These are phyloP conservation scores for Plumapathes pennacea DNA, from an alignment of 92 coral and sea anemone genomes.

Conservation along the genomic window DNA sequence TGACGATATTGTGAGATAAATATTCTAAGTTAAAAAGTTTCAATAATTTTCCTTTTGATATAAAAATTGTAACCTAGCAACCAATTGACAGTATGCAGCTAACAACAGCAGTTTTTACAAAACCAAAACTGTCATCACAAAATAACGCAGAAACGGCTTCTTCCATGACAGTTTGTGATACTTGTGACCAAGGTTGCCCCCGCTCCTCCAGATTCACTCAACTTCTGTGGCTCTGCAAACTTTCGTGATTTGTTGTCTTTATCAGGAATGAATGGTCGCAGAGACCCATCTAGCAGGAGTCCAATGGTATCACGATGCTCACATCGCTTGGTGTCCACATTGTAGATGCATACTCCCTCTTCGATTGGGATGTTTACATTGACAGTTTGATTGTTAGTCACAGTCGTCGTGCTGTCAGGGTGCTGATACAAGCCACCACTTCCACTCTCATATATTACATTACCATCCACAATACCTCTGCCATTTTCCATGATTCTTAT, in stretches of 20 bases:
- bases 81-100: no score
- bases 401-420: slow-evolving; percentile 76
- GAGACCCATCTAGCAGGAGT: slow-evolving; percentile 56
- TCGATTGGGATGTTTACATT: slow-evolving; percentile 46
- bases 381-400: slow-evolving; percentile 65
- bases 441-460: slow-evolving; percentile 65
- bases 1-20: no score
- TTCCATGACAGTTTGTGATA: slow-evolving; percentile 60
- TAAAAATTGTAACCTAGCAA: no score
- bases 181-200: slow-evolving; percentile 58
- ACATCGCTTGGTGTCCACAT: slow-evolving; percentile 49
- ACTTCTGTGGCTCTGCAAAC: slow-evolving; percentile 36
- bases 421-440: slow-evolving; percentile 55
- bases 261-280: slow-evolving; percentile 60
- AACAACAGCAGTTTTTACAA: no score
- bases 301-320: slow-evolving; percentile 42
- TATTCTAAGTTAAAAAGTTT: no score
- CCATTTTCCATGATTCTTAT: slow-evolving; percentile 78
- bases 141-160: slow-evolving; percentile 89
- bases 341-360: slow-evolving; percentile 38
- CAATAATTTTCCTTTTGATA: no score
- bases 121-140: no score
- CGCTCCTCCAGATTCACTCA: slow-evolving; percentile 34
- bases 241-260: slow-evolving; percentile 55
- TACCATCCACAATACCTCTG: slow-evolving; percentile 80